Percentiles rank a stretch among this genome's conserved stretches.
Conservation (phyloP, 2,113 vertebrate genomes). For the Machaerirhynchus nigripectus region DNA sequence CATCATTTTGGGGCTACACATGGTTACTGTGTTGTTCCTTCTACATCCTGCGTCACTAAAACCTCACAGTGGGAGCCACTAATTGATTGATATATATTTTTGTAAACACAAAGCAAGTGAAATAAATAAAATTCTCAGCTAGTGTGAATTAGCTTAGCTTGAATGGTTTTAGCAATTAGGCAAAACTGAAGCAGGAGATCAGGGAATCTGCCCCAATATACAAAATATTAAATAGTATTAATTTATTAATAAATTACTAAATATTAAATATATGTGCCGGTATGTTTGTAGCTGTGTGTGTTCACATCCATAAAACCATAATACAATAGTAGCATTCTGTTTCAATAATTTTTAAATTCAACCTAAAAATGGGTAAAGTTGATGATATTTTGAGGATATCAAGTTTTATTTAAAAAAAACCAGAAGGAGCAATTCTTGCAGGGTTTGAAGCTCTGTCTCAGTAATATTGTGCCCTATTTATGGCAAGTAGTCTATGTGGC, state of each 20-base stretch:
- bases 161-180: not conserved
- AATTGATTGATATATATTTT: not conserved
- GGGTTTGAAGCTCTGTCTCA: not conserved
- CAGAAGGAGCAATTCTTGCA: not conserved
- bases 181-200: not conserved
- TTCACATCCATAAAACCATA: not conserved
- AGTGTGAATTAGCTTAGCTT: not conserved
- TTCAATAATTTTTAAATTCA: not conserved
- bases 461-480: not conserved
- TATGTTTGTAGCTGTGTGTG: not conserved
- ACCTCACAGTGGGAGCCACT: not conserved
- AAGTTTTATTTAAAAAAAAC: not conserved
- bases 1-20: not conserved
- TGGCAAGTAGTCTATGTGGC: not conserved
- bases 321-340: not conserved
- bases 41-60: not conserved
- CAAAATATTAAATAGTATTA: not conserved
- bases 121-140: not conserved
- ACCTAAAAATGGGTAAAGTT: not conserved
- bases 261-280: not conserved
- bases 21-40: accelerated
- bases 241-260: not conserved
- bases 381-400: not conserved
- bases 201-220: not conserved
- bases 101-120: not conserved